Evolutionary conservation across 2,113 vertebrate species (phyloP).

Genomic region (Bettongia penicillata): DNA sequence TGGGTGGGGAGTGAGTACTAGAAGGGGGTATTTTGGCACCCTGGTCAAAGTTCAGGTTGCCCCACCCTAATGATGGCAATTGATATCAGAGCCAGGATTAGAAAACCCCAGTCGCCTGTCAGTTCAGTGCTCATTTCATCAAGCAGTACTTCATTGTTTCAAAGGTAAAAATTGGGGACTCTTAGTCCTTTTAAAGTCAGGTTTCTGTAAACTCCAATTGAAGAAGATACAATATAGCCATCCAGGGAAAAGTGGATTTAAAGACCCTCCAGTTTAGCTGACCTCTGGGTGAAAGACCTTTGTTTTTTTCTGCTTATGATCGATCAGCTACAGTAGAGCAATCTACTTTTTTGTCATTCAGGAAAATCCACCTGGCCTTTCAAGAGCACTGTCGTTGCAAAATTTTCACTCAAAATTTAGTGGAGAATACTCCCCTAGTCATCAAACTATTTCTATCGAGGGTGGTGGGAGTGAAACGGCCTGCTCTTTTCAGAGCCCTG

Average conservation of each 20-base stretch:
- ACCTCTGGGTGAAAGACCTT: neutral
- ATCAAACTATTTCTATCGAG: neutral
- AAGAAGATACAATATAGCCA: neutral
- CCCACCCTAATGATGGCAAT: neutral
- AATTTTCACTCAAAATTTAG: neutral
- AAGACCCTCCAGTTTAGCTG: neutral
- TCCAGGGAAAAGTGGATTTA: neutral
- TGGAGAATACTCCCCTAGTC: neutral
- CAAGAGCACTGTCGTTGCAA: neutral
- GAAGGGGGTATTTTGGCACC: neutral
- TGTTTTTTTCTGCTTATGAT: neutral
- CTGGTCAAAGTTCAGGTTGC: neutral
- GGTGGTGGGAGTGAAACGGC: neutral
- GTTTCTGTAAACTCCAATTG: neutral
- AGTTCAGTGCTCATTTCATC: neutral
- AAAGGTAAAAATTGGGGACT: neutral
- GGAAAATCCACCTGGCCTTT: neutral
- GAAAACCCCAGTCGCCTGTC: neutral
- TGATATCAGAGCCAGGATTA: neutral
- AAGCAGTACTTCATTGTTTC: neutral
- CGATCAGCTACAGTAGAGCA: neutral
- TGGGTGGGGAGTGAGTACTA: neutral
- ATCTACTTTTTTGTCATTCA: neutral
- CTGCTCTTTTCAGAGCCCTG: neutral
- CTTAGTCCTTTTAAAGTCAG: neutral